A percentile compares a stretch with the other conserved stretches of the same genome.
Evolutionary conservation across 2,888 invertebrate genomes (phyloP).

Genomic region (Cetonia aurata): DNA sequence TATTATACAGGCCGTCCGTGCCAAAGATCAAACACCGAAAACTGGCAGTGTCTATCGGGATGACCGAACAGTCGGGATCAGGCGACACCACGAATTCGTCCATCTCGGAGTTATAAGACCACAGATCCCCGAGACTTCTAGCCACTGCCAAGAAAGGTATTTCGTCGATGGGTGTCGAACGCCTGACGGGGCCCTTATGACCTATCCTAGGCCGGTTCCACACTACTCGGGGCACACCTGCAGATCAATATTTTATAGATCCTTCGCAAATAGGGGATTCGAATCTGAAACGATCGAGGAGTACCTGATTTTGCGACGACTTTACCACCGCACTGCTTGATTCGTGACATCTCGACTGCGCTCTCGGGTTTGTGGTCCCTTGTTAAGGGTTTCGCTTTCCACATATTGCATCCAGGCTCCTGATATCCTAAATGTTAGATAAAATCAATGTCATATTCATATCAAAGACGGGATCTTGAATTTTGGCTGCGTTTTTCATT

Average conservation of each 20-base stretch:
- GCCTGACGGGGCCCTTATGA: constrained; percentile 87
- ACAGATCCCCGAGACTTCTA: constrained; percentile 94
- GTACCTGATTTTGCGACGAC: constrained; percentile 74
- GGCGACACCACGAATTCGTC: constrained; percentile 98
- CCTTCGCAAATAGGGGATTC: no score
- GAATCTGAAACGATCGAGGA: background rate
- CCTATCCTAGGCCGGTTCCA: constrained; percentile 94
- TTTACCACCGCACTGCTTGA: constrained; percentile 85
- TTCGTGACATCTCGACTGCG: constrained; percentile 84
- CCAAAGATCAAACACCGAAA: constrained; percentile 93
- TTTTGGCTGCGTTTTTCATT: no score
- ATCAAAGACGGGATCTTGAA: no score
- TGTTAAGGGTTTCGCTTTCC: constrained; percentile 87
- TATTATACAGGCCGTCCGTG: constrained; percentile 98
- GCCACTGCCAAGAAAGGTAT: constrained; percentile 98
- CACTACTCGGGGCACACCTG: constrained; percentile 94
- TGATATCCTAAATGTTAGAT: constrained; percentile 60
- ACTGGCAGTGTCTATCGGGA: constrained; percentile 82
- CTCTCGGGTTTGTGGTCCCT: constrained; percentile 97
- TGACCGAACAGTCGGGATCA: constrained; percentile 93
- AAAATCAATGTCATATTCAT: no score
- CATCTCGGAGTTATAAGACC: constrained; percentile 94
- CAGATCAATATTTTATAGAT: background rate
- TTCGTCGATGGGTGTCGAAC: constrained; percentile 92
- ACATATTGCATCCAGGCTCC: constrained; percentile 69